Conservation (phyloP, 2,888 invertebrate genomes). For the Keiferia lycopersicella region DNA sequence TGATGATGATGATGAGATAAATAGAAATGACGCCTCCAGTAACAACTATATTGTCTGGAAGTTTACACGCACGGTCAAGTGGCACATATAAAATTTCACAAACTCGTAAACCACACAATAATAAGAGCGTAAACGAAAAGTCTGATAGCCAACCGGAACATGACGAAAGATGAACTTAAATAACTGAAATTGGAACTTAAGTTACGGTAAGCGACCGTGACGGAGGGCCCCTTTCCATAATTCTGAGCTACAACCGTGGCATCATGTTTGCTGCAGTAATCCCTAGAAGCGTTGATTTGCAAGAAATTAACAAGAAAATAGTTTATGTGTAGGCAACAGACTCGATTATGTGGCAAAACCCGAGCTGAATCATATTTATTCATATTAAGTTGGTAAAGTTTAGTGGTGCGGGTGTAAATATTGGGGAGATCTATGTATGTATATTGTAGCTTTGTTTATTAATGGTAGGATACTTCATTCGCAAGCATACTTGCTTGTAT, state of each 20-base stretch:
- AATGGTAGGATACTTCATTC: too few species aligned
- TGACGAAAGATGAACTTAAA: conserved; percentile 50
- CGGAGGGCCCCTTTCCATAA: conserved; percentile 14
- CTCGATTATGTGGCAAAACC: too few species aligned
- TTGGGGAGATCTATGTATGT: too few species aligned
- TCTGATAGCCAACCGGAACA: conserved; percentile 63
- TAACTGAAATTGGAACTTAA: conserved; percentile 28
- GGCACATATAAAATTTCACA: background rate
- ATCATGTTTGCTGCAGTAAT: background rate
- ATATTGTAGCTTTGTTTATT: too few species aligned
- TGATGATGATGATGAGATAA: too few species aligned
- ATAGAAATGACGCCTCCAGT: too few species aligned
- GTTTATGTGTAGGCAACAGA: too few species aligned
- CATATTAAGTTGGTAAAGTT: too few species aligned
- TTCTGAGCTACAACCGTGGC: background rate
- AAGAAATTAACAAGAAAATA: conserved; percentile 1
- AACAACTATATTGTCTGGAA: too few species aligned
- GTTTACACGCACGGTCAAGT: background rate
- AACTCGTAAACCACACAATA: conserved; percentile 41
- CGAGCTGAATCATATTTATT: too few species aligned
- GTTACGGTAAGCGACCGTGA: conserved; percentile 15
- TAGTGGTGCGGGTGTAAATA: too few species aligned
- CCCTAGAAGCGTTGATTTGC: conserved; percentile 2
- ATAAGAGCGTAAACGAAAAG: conserved; percentile 65
- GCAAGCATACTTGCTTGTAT: too few species aligned